A percentile compares a stretch with the other conserved stretches of the same genome.
These are phyloP conservation scores for Cettia cetti DNA, from an alignment of 2,113 vertebrate species.

Conservation along the genomic window DNA sequence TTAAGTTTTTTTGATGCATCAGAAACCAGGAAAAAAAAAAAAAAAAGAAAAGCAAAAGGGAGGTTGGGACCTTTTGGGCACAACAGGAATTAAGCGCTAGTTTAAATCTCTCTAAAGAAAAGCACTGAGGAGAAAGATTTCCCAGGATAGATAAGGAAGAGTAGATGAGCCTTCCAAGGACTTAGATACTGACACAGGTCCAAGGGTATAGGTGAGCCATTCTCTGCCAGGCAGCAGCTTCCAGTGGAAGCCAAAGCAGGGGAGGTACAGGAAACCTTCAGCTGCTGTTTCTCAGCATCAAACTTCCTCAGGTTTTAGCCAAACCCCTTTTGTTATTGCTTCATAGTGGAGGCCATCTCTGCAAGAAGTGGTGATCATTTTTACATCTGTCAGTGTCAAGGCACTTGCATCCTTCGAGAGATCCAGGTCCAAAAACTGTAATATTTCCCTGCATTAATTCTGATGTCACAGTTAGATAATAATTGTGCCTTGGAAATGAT, in stretches of 20 bases:
- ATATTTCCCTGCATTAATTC: not conserved
- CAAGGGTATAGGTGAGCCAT: not conserved
- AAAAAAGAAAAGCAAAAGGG: not conserved
- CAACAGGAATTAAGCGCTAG: not conserved
- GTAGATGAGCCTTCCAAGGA: not conserved
- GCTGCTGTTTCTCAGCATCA: not conserved
- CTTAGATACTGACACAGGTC: not conserved
- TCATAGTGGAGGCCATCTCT: not conserved
- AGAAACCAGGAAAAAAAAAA: not conserved
- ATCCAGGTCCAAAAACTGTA: not conserved
- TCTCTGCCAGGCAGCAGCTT: not conserved
- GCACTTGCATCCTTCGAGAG: not conserved
- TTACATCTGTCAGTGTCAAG: not conserved
- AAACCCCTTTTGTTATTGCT: not conserved
- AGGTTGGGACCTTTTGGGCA: not conserved
- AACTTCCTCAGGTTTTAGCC: not conserved
- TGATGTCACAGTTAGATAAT: not conserved
- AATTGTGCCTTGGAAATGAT: not conserved
- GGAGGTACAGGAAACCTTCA: not conserved
- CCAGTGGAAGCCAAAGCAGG: not conserved
- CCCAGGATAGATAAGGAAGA: not conserved
- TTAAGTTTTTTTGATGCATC: not conserved
- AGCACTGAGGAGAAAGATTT: not conserved
- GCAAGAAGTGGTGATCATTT: not conserved
- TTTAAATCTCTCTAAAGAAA: not conserved